Evolutionary conservation across 2,113 vertebrate genomes (phyloP).

Genomic region (Rhineura floridana): DNA sequence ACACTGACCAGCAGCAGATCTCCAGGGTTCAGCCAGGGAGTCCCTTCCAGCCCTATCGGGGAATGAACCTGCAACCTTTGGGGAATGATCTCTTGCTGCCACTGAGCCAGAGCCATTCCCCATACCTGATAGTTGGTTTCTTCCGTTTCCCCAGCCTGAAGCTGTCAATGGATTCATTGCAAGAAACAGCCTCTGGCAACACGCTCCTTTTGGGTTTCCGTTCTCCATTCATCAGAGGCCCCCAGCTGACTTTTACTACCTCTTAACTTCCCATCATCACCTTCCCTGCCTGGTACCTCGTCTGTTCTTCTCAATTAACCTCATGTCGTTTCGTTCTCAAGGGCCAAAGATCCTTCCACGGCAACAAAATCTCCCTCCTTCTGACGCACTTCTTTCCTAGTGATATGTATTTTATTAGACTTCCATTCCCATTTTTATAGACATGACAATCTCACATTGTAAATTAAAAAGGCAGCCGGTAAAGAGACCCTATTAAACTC

Average conservation of each 20-base stretch:
- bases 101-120: too few relatives aligned
- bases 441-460: not conserved
- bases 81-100: too few relatives aligned
- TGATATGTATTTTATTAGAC: slow-evolving; percentile 53
- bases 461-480: slow-evolving; percentile 54
- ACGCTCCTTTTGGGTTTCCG: not conserved
- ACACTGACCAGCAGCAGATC: too few relatives aligned
- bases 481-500: slow-evolving; percentile 48
- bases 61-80: too few relatives aligned
- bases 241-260: not conserved
- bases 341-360: slow-evolving; percentile 41
- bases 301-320: slow-evolving; percentile 59
- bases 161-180: not conserved
- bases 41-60: too few relatives aligned
- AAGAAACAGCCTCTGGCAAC: not conserved
- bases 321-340: slow-evolving; percentile 45
- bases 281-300: slow-evolving; percentile 33
- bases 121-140: too few relatives aligned
- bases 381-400: slow-evolving; percentile 33
- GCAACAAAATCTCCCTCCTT: slow-evolving; percentile 36
- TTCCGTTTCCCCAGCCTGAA: not conserved
- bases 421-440: slow-evolving; percentile 47
- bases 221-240: not conserved
- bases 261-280: slow-evolving; percentile 31
- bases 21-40: too few relatives aligned